Percentiles rank a stretch among this genome's conserved stretches.
phyloP scores from a whole-genome alignment of 53 echinoderm and acorn worm genomes.

The Apostichopus leukothele region DNA sequence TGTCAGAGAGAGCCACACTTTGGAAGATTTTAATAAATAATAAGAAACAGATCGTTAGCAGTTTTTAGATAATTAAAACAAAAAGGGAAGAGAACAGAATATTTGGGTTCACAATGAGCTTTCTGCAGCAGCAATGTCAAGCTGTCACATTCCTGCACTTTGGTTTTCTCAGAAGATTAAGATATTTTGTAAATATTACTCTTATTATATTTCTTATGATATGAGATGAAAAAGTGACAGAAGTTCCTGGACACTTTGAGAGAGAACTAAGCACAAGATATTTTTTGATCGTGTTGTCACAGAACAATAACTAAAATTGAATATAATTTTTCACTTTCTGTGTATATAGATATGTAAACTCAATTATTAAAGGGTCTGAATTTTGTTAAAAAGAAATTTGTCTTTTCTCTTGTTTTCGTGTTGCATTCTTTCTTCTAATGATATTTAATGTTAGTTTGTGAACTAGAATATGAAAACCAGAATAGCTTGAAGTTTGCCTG shows the following conservation, averaged over 20 bases:
- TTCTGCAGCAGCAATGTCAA: background rate
- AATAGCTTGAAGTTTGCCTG: too few species aligned
- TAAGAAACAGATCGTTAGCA: too few species aligned
- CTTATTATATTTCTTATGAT: background rate
- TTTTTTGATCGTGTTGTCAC: background rate
- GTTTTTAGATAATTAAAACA: too few species aligned
- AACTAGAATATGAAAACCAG: too few species aligned
- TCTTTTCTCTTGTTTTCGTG: too few species aligned
- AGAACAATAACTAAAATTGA: constrained; percentile 12
- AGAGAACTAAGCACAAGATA: background rate
- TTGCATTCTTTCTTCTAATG: background rate
- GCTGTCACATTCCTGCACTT: background rate
- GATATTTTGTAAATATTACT: background rate
- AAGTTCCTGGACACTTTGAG: background rate
- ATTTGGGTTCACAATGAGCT: background rate
- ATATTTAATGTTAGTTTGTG: background rate
- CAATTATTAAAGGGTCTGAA: background rate
- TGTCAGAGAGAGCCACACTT: too few species aligned
- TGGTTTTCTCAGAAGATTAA: background rate
- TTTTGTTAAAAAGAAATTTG: background rate
- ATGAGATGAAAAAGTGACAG: too few species aligned
- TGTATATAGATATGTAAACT: constrained; percentile 18
- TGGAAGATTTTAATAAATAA: too few species aligned
- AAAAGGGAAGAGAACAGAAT: too few species aligned
- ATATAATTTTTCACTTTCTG: constrained; percentile 31